Base-by-base conservation (phyloP, 2,888 invertebrate genomes). In the Chymomyza fuscimana region DNA sequence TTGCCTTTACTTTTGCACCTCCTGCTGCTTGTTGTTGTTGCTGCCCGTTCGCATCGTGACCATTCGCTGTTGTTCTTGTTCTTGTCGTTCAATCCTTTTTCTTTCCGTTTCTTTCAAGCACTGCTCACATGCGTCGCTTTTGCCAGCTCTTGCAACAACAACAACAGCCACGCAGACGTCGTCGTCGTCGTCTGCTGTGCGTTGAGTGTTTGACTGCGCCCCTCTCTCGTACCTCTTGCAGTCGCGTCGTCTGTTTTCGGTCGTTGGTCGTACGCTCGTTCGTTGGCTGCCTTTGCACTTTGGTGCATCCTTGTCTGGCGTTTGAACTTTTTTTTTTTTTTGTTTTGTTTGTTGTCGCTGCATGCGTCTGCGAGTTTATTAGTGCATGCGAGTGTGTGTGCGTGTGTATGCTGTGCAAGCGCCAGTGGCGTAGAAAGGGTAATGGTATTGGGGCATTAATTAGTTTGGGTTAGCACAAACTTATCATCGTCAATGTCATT, bases 251-350 rank as follows among this genome's bases (percentile, higher is more conserved):
- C 76, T 76, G 68, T 72, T 59, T 25, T 75, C 66, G 72, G 46
- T 66, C 76, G 74, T 76, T 73, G 73, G 76, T 79, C 74, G 69
- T 70, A 68, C 63, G 75, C 72, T 74, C 69, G 76, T 76, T 79
- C 72, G 79, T 78, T 81, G 75, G 76, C 85, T 88, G 88, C 88
- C 79, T 88, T 85, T 88, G 85, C 85, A 88, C 89, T 85, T 83
- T 85, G 85, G 89, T 85, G 85, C 85, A 85, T 85, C 85, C 88
- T 85, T 85, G 88, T 85, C 85, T 85, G 85, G 85, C 85, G 88
- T 85, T 85, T 85, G 85, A 86, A 86, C 89, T 86, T 86, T 88
- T 85, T 87, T 83, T 77, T 63, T 51, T 69, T 74, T 40, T 72
- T 56, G 75, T 65, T 72, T 63, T 78, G 63, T 52, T 72, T 25